A percentile compares a stretch with the other conserved stretches of the same genome.
phyloP scores from a whole-genome alignment of 2,113 vertebrate genomes.

The Collichthys lucidus region DNA sequence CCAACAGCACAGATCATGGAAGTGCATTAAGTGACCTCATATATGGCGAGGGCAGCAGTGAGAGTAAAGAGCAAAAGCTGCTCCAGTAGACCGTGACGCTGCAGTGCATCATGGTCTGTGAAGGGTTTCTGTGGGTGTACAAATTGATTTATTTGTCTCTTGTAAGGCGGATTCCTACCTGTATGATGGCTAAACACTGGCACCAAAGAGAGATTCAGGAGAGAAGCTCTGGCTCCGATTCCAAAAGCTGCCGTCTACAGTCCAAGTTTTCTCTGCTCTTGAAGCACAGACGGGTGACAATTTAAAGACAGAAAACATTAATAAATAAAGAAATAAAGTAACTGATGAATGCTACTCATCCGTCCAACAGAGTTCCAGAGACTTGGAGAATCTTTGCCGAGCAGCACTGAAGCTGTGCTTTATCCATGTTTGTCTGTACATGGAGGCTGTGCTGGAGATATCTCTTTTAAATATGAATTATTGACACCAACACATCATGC shows the following conservation, averaged over 20 bases:
- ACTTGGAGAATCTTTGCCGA: neutral
- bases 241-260: neutral
- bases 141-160: neutral
- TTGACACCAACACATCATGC: neutral
- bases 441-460: neutral
- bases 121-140: neutral
- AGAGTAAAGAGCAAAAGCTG: neutral
- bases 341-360: neutral
- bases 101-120: slow-evolving; percentile 1
- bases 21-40: neutral
- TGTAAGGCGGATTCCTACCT: neutral
- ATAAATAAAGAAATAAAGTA: neutral
- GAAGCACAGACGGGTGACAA: neutral
- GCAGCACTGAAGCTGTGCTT: neutral
- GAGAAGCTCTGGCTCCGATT: neutral
- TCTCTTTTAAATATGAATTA: neutral
- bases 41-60: neutral
- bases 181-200: neutral
- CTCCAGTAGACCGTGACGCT: neutral
- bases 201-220: neutral
- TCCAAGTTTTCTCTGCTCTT: neutral
- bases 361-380: neutral
- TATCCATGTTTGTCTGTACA: too few species aligned
- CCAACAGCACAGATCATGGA: neutral
- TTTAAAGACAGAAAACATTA: too few species aligned